Base-by-base conservation (phyloP, 2,797 vertebrate genomes). In the Bovichtus diacanthus region DNA sequence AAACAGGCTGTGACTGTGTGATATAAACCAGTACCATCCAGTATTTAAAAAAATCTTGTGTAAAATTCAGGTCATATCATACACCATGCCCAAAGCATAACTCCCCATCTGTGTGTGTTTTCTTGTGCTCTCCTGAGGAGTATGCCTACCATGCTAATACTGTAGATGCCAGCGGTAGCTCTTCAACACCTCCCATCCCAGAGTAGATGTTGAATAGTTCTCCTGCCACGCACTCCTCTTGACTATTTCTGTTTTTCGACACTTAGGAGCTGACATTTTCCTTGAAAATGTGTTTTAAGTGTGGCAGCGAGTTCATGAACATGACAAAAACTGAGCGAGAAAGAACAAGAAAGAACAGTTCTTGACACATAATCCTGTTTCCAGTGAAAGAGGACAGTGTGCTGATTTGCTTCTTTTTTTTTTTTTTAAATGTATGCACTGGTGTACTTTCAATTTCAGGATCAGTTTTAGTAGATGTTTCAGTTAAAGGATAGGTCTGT, bases 1-100 rank as follows among this genome's bases (percentile, higher is more conserved):
- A 69, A 76, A 74, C 39, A 47, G 60, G 23, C 68, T 84, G 63
- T 62, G 41, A 21, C 51, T 78, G 65, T 69, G 51, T 61, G 74
- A 81, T 78, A 70, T 70, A 65, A 84, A 82, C 50, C 23, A 4
- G 53, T 5, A 10, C 43, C 56, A 75, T 68, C 25, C 39, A 34
- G 53, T 56, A 29, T 60, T 71, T 70, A 58, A 25, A 41, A 43
- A 83, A 70, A 63, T 23, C 2, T 39, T 65, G 54, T 75, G 55
- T 65, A 65, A 69, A 86, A 90, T 81, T 62, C 85, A 84, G 83
- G 73, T 88, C 70, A 82, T 78, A 66, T 85, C 41, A 70, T 83
- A 56, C 67, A 71, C 80, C 70, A 21, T 84, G 74, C 83, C 85
- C 60, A 66, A 47, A 88, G 87, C 82, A 74, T 81, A 80, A 80